Percentiles rank a stretch among this genome's conserved stretches.
phyloP scores from a whole-genome alignment of 2,888 invertebrate species.

The Poecilus cupreus region DNA sequence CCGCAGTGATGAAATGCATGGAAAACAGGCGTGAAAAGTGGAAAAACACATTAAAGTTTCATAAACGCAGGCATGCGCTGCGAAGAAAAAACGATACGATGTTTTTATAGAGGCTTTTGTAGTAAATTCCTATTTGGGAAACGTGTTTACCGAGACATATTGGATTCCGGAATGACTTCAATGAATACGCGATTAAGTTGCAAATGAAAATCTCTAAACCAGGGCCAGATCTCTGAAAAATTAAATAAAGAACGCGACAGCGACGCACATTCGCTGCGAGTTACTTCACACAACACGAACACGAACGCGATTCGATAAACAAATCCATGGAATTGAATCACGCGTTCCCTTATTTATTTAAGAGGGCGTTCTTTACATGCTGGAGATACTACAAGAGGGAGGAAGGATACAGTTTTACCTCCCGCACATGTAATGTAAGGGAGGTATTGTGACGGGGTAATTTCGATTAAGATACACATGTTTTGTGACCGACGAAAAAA shows the following conservation, averaged over 20 bases:
- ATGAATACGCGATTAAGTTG: conserved; percentile 43
- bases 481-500: too few species aligned
- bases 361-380: too few species aligned
- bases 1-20: neutral
- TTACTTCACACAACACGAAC: too few species aligned
- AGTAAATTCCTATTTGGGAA: conserved; percentile 23
- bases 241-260: conserved; percentile 32
- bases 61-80: neutral
- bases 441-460: too few species aligned
- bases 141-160: conserved; percentile 37
- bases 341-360: too few species aligned
- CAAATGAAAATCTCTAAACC: conserved; percentile 35
- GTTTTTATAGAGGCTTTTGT: conserved; percentile 30
- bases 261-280: too few species aligned
- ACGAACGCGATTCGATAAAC: too few species aligned
- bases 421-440: too few species aligned
- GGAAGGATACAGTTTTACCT: too few species aligned
- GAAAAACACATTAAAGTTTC: conserved; percentile 1
- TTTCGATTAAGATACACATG: too few species aligned
- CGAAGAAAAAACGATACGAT: conserved; percentile 9
- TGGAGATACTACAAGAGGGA: too few species aligned
- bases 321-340: too few species aligned
- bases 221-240: conserved; percentile 27
- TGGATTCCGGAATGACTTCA: conserved; percentile 40
- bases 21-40: neutral